phyloP scores from a whole-genome alignment of 2,888 invertebrate genomes.

The Adelphocoris suturalis region DNA sequence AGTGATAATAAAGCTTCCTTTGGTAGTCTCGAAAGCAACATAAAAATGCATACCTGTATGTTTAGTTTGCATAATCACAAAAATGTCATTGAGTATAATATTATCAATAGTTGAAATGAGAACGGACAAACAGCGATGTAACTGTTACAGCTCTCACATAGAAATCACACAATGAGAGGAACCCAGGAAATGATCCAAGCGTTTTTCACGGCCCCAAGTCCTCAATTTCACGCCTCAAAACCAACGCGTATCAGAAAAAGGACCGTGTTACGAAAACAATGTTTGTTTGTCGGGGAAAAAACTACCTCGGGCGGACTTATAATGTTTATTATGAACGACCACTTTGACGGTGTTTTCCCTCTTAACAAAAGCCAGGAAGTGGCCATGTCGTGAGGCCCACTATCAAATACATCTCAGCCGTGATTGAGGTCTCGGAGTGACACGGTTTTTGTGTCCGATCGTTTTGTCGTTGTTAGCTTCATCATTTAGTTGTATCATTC shows the following conservation, averaged over 20 bases:
- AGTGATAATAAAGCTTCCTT: too few relatives aligned
- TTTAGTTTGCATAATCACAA: too few relatives aligned
- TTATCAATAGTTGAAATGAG: background rate
- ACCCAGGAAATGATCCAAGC: conserved; percentile 61
- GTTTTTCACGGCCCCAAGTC: conserved; percentile 44
- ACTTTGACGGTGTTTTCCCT: conserved; percentile 2
- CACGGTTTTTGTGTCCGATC: conserved; percentile 38
- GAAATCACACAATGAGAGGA: background rate
- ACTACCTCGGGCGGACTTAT: conserved; percentile 15
- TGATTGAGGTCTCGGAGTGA: conserved; percentile 16
- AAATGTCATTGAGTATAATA: too few relatives aligned
- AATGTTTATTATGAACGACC: conserved; percentile 54
- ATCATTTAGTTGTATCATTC: background rate
- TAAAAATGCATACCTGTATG: too few relatives aligned
- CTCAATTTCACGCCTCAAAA: conserved; percentile 50
- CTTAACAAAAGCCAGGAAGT: conserved; percentile 56
- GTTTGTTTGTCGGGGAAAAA: conserved; percentile 19
- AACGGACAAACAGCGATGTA: conserved; percentile 5
- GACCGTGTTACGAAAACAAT: conserved; percentile 27
- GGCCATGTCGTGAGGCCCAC: conserved; percentile 24
- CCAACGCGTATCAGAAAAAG: conserved; percentile 28
- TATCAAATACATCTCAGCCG: conserved; percentile 56
- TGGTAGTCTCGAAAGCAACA: too few relatives aligned
- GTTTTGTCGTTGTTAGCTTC: conserved; percentile 21
- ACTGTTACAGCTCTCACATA: background rate